A percentile compares a stretch with the other conserved stretches of the same genome.
Evolutionary conservation across 2,113 vertebrate species (phyloP).

Genomic region (Sinocyclocheilus rhinocerous): DNA sequence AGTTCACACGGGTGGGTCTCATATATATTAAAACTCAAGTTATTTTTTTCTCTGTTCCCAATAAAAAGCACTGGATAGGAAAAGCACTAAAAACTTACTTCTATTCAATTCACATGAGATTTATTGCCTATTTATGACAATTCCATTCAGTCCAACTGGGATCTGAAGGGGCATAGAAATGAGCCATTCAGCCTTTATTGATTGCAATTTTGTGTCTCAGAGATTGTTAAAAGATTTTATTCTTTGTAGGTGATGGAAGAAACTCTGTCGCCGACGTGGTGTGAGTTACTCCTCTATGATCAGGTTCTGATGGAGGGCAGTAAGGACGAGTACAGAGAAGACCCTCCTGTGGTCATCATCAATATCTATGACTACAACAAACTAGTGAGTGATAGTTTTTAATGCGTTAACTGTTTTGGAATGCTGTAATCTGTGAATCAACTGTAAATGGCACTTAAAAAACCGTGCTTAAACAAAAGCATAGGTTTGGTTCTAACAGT

Average conservation of each 20-base stretch:
- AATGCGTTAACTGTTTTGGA: not conserved
- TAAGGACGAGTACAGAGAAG: slow-evolving; percentile 82
- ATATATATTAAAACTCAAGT: not conserved
- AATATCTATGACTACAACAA: slow-evolving; percentile 84
- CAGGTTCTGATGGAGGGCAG: slow-evolving; percentile 87
- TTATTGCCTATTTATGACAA: not conserved
- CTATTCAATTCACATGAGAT: not conserved
- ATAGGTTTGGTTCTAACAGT: not conserved
- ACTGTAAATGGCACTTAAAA: not conserved
- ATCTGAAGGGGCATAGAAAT: not conserved
- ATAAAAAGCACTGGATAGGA: not conserved
- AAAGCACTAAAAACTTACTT: not conserved
- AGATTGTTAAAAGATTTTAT: slow-evolving; percentile 6
- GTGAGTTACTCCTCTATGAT: slow-evolving; percentile 86
- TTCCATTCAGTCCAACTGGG: not conserved
- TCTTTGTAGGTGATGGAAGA: slow-evolving; percentile 79
- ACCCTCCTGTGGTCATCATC: slow-evolving; percentile 85
- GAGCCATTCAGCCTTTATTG: not conserved
- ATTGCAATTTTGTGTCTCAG: not conserved
- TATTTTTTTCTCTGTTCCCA: not conserved
- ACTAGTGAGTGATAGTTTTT: slow-evolving; percentile 74
- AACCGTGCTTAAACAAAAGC: not conserved
- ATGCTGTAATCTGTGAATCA: not conserved
- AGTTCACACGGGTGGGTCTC: slow-evolving; percentile 81
- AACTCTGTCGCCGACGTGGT: slow-evolving; percentile 90